Conservation (phyloP, 2,797 vertebrate genomes). For the Lerista edwardsae region DNA sequence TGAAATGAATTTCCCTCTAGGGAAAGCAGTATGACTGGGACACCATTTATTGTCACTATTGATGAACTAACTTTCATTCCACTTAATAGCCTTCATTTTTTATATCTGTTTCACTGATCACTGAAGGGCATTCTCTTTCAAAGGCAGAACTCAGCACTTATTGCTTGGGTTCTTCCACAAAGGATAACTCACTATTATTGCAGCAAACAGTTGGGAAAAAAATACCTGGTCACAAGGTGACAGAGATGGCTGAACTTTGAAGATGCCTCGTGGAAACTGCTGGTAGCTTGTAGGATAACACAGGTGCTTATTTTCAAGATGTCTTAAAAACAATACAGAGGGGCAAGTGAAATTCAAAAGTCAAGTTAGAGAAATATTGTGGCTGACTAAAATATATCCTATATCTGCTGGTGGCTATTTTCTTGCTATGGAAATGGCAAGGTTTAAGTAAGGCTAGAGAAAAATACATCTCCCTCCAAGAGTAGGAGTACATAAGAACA, state of each 20-base stretch:
- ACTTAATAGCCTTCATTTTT: not conserved
- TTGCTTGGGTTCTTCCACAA: not conserved
- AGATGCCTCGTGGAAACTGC: not conserved
- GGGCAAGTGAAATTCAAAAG: too few relatives aligned
- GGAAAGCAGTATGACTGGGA: not conserved
- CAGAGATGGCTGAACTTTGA: not conserved
- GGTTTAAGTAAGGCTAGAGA: not conserved
- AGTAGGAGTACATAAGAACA: too few relatives aligned
- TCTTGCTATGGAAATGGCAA: not conserved
- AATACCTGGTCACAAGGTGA: not conserved
- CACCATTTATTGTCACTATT: not conserved
- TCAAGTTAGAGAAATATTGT: too few relatives aligned
- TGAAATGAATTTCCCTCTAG: slow-evolving; percentile 13
- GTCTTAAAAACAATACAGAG: not conserved
- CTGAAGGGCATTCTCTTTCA: slow-evolving; percentile 21
- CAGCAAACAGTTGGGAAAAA: not conserved
- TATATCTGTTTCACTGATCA: slow-evolving; percentile 17
- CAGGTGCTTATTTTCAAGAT: slow-evolving; percentile 14
- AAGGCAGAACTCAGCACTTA: not conserved
- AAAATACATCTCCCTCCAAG: too few relatives aligned
- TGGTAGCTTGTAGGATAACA: not conserved
- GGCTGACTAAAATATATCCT: too few relatives aligned
- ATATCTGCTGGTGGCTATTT: not conserved
- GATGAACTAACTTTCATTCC: slow-evolving; percentile 17
- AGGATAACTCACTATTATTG: not conserved